Evolutionary conservation across 2,888 invertebrate species (phyloP), one percentile per base, ranked within the genome.

Genomic region (Calameuta filiformis): DNA sequence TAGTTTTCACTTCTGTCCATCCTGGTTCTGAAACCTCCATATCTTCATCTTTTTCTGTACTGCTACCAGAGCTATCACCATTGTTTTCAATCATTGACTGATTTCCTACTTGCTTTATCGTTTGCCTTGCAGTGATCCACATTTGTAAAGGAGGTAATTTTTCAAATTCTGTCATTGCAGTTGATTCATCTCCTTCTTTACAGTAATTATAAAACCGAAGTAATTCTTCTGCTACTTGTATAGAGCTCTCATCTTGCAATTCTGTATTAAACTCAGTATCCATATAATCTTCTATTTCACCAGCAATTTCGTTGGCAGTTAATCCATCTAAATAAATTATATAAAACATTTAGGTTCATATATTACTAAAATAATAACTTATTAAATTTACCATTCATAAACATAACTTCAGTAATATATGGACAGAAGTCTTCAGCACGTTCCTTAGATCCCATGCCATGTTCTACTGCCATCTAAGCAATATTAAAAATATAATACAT

Each of bases 261-360:
- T 87, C 85, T 6, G 89, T 89, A 35, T 85, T 85, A 69, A 91
- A 90, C 73, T 85, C 79, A 3, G 80, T 79, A 73, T 89, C 90
- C 86, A 91, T 87, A 56, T 88, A 90, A 75, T 89, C 87, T 77
- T 91, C 90, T 23, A 91, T 78, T 77, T 87, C 89, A 1, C n/a
- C 77, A 12, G 89, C 88, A 76, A 91, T 69, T 35, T 91, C 90
- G 2, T 82, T 77, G 3, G 76, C 78, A 68, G 85, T 81, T 4
- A 89, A 73, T n/a, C 83, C 79, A 30, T 90, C 90, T 90, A 77
- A 15, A 82, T 80, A 81, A 73, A 31, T 56, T 23, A 23, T 23
- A 56, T 56, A 56, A 56, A 56, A 56, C 23, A 56, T 73, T 23
- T 73, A 73, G 31, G 31, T 9, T 23, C 9, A 11, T 11, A 11